A percentile compares a stretch with the other conserved stretches of the same genome.
Conservation (phyloP, 2,888 invertebrate genomes). For the Lasioglossum calceatum region DNA sequence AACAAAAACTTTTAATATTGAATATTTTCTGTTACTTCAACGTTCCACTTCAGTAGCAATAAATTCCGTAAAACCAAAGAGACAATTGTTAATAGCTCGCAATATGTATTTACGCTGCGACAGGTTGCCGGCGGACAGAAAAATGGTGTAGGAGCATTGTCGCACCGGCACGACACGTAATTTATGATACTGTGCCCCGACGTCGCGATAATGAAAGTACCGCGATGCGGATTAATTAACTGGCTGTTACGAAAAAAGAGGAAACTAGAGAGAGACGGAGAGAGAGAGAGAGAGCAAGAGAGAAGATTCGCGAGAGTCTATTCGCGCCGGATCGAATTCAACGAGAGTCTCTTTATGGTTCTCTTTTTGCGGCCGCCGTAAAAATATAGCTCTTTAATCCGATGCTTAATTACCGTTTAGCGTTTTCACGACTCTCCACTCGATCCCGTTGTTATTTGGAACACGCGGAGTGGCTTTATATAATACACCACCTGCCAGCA, state of each 20-base stretch:
- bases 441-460: neutral
- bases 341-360: conserved; percentile 23
- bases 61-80: neutral
- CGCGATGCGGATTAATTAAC: conserved; percentile 73
- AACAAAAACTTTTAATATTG: neutral
- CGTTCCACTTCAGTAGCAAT: neutral
- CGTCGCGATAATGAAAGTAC: conserved; percentile 71
- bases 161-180: conserved; percentile 64
- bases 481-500: neutral
- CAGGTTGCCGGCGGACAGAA: conserved; percentile 45
- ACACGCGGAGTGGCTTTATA: neutral
- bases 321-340: conserved; percentile 57
- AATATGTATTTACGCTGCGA: neutral
- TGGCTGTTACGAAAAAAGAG: conserved; percentile 43
- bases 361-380: neutral
- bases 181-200: conserved; percentile 68
- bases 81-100: conserved; percentile 16
- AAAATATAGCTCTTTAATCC: conserved; percentile 31
- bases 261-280: neutral
- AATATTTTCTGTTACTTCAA: neutral
- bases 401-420: conserved; percentile 40
- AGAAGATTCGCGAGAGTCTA: conserved; percentile 54
- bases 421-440: neutral
- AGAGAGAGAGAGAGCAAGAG: neutral
- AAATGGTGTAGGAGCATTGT: conserved; percentile 62